A percentile compares a stretch with the other conserved stretches of the same genome.
Conservation (phyloP, 2,888 invertebrate species). For the Lampropteryx suffumata region DNA sequence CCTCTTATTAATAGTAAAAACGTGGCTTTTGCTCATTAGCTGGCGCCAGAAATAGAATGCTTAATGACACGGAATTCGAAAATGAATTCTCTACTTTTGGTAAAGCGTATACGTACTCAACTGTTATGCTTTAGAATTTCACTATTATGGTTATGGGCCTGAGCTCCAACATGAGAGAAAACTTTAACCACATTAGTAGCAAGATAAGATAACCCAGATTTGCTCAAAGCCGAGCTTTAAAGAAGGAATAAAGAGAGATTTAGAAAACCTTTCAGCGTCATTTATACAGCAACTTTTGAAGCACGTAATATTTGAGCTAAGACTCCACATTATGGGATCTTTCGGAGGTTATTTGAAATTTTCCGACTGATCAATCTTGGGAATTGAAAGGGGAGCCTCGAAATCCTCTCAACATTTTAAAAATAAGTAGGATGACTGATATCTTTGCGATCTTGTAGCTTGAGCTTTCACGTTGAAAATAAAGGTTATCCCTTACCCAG, state of each 20-base stretch:
- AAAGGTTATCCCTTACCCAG: too few relatives aligned
- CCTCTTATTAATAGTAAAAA: too few relatives aligned
- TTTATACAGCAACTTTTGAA: conserved; percentile 37
- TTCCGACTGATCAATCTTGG: conserved; percentile 30
- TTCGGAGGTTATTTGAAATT: conserved; percentile 30
- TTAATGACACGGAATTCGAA: conserved; percentile 14
- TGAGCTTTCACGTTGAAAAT: not conserved
- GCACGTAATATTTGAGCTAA: conserved; percentile 22
- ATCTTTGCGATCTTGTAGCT: conserved; percentile 7
- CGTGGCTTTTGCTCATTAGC: conserved; percentile 17
- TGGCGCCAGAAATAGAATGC: conserved; percentile 16
- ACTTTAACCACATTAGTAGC: not conserved
- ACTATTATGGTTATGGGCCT: too few relatives aligned
- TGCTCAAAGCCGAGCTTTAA: conserved; percentile 12
- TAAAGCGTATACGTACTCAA: not conserved
- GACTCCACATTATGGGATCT: conserved; percentile 23
- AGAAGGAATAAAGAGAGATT: conserved; percentile 16
- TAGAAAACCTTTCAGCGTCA: conserved; percentile 37
- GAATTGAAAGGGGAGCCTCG: conserved; percentile 28
- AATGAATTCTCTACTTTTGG: conserved; percentile 6
- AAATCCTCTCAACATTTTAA: conserved; percentile 21
- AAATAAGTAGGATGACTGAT: conserved; percentile 13
- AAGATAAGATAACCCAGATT: not conserved
- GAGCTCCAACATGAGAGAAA: not conserved
- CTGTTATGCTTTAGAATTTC: not conserved